These are phyloP conservation scores for Drosophila fungiperda DNA, from an alignment of 2,888 invertebrate genomes.

Conservation along the genomic window DNA sequence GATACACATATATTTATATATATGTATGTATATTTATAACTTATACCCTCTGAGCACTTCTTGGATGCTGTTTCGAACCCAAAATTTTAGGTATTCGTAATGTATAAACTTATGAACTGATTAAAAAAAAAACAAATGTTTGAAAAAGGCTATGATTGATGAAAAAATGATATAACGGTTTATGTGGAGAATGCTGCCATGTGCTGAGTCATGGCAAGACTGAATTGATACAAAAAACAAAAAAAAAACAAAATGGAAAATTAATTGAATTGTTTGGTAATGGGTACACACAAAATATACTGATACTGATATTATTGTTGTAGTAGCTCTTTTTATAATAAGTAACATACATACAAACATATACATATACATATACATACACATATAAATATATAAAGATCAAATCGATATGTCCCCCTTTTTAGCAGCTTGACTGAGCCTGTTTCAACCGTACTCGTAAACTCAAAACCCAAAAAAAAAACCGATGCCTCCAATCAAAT, in stretches of 20 bases:
- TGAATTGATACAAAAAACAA: conserved; percentile 64
- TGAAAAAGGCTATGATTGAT: conserved; percentile 41
- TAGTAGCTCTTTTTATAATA: conserved; percentile 69
- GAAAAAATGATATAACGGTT: conserved; percentile 25
- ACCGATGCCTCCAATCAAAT: conserved; percentile 64
- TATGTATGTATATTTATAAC: conserved; percentile 39
- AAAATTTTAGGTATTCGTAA: conserved; percentile 61
- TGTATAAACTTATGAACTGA: conserved; percentile 56
- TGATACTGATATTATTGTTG: conserved; percentile 79
- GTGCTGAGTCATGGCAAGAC: conserved; percentile 66
- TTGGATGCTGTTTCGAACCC: conserved; percentile 53
- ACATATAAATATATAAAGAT: conserved; percentile 35
- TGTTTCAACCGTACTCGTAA: conserved; percentile 38
- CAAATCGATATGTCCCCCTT: conserved; percentile 39
- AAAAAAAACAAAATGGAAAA: conserved; percentile 37
- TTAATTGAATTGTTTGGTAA: conserved; percentile 61
- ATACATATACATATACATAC: conserved; percentile 16
- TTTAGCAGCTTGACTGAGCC: conserved; percentile 67
- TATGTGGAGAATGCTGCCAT: conserved; percentile 55
- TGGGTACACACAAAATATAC: conserved; percentile 64
- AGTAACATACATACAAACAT: conserved; percentile 38
- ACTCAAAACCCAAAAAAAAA: conserved; percentile 20
- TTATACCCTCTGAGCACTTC: conserved; percentile 58
- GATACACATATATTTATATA: conserved; percentile 25
- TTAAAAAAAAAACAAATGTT: conserved; percentile 25